Conservation (phyloP, 2,797 vertebrate genomes). For the Microhierax caerulescens region DNA sequence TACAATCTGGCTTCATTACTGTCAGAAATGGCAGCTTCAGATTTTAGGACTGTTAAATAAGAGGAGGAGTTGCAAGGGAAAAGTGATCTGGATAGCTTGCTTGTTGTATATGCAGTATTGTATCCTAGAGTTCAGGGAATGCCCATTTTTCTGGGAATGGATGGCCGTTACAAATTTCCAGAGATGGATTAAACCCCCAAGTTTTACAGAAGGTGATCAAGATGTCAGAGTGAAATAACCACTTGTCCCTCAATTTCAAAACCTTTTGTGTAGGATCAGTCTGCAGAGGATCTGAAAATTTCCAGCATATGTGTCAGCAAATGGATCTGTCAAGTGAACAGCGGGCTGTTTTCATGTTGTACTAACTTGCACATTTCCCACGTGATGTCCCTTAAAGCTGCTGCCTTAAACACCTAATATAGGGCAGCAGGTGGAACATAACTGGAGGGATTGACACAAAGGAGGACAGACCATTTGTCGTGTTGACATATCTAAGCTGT, state of each 20-base stretch:
- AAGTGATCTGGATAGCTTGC: background rate
- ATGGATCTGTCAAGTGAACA: background rate
- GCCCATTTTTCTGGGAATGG: background rate
- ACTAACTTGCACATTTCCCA: background rate
- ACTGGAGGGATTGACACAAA: background rate
- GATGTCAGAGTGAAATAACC: background rate
- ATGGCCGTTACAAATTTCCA: background rate
- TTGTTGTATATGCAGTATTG: background rate
- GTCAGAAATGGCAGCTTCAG: background rate
- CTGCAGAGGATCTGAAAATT: background rate
- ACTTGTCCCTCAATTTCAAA: background rate
- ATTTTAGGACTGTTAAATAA: background rate
- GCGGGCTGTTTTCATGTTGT: background rate
- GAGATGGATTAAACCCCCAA: background rate
- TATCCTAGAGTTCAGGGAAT: background rate
- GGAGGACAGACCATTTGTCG: conserved; percentile 19
- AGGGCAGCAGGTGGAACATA: conserved; percentile 22
- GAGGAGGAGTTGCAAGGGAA: background rate
- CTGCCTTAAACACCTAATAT: background rate
- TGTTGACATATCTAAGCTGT: conserved; percentile 57
- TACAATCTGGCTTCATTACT: background rate
- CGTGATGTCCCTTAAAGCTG: conserved; percentile 12
- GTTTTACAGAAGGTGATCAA: fast-evolving
- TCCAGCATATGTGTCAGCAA: background rate
- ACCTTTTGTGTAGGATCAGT: background rate